Conservation (phyloP, 2,113 vertebrate species). For the Cyanistes caeruleus region DNA sequence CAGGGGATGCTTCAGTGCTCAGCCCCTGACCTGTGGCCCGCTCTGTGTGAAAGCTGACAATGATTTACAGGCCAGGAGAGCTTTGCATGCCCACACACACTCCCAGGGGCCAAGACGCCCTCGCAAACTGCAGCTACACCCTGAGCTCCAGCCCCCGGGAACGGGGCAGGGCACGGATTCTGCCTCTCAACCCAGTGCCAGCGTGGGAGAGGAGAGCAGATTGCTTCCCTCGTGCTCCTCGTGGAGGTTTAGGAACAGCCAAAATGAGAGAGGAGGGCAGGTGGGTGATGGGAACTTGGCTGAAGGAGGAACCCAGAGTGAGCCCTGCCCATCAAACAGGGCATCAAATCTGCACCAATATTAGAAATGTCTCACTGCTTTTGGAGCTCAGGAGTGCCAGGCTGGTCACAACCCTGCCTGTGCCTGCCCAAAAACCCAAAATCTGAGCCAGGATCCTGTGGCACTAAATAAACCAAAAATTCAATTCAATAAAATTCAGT, state of each 20-base stretch:
- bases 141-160: not conserved
- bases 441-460: not conserved
- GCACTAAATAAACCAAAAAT: not conserved
- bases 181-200: not conserved
- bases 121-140: not conserved
- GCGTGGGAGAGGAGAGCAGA: not conserved
- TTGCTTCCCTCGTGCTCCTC: not conserved
- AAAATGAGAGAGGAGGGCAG: not conserved
- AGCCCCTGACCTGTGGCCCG: constrained; percentile 57
- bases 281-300: not conserved
- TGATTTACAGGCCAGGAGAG: constrained; percentile 59
- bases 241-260: accelerated
- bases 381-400: not conserved
- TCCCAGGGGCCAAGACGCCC: not conserved
- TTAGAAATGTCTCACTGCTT: not conserved
- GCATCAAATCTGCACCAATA: not conserved
- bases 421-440: not conserved
- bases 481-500: too few species aligned
- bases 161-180: not conserved
- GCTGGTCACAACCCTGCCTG: accelerated
- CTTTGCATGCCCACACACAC: not conserved
- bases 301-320: not conserved
- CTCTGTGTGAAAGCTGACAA: not conserved
- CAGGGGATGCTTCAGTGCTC: constrained; percentile 48
- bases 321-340: not conserved